Conservation (phyloP, 2,797 vertebrate genomes). For the Darevskia nairensis region DNA sequence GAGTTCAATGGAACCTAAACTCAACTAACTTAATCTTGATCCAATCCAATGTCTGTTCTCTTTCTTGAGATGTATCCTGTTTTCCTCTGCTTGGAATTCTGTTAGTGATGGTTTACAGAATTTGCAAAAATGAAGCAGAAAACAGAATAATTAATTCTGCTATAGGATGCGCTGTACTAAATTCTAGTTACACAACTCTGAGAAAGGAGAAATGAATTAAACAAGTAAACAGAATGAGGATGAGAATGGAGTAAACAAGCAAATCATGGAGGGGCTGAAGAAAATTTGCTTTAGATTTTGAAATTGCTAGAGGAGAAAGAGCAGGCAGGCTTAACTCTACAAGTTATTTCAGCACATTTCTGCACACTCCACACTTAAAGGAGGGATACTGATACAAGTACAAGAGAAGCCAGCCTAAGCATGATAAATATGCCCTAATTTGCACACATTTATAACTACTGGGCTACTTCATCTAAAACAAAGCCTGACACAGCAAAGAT, state of each 20-base stretch:
- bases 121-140: neutral
- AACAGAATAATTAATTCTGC: neutral
- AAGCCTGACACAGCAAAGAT: slow-evolving; percentile 81
- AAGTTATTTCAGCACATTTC: slow-evolving; percentile 54
- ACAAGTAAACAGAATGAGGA: neutral
- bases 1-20: neutral
- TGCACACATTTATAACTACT: slow-evolving; percentile 76
- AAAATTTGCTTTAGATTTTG: neutral
- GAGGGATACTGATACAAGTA: slow-evolving; percentile 42
- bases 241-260: neutral
- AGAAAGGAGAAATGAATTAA: neutral
- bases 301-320: neutral
- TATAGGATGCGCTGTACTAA: neutral
- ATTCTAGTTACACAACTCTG: neutral
- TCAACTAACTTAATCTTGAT: too few species aligned
- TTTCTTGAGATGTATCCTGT: slow-evolving; percentile 9
- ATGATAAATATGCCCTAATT: slow-evolving; percentile 78
- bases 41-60: neutral
- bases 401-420: slow-evolving; percentile 67
- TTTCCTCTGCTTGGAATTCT: neutral
- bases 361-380: slow-evolving; percentile 37
- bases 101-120: neutral
- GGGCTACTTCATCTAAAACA: slow-evolving; percentile 77
- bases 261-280: neutral
- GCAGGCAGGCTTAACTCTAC: slow-evolving; percentile 30